phyloP scores from a whole-genome alignment of 2,113 vertebrate genomes.

The Scortum barcoo region DNA sequence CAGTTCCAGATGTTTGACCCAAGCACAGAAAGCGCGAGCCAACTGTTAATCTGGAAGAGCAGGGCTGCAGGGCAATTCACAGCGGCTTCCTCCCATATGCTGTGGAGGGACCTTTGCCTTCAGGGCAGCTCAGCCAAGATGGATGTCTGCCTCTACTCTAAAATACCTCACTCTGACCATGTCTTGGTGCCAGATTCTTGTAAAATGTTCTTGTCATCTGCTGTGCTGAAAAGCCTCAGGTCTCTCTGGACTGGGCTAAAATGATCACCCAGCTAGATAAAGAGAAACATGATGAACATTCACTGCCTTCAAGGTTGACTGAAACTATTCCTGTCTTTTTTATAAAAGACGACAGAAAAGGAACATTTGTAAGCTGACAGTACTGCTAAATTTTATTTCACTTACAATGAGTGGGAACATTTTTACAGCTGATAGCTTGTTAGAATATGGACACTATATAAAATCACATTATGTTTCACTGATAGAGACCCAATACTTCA shows the following conservation, averaged over 20 bases:
- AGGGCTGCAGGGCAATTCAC: constrained; percentile 2
- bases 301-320: constrained; percentile 29
- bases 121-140: constrained; percentile 3
- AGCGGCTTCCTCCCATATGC: constrained; percentile 38
- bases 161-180: not conserved
- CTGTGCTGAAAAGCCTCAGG: constrained; percentile 21
- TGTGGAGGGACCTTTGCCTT: constrained; percentile 14
- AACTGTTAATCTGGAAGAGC: constrained; percentile 50
- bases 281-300: constrained; percentile 23
- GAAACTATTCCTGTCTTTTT: not conserved
- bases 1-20: constrained; percentile 60
- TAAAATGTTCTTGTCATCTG: constrained; percentile 35
- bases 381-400: not conserved
- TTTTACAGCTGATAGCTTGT: not conserved
- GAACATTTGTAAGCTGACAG: not conserved
- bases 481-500: too few relatives aligned
- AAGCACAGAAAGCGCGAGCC: constrained; percentile 11
- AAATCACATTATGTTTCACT: too few relatives aligned
- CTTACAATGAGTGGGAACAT: not conserved
- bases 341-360: constrained; percentile 1
- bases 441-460: too few relatives aligned
- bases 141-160: constrained; percentile 4
- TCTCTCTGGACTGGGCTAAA: constrained; percentile 25
- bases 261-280: constrained; percentile 9
- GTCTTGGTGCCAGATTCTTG: constrained; percentile 8